Conservation (phyloP, 2,113 vertebrate genomes). For the Ophiodon elongatus region DNA sequence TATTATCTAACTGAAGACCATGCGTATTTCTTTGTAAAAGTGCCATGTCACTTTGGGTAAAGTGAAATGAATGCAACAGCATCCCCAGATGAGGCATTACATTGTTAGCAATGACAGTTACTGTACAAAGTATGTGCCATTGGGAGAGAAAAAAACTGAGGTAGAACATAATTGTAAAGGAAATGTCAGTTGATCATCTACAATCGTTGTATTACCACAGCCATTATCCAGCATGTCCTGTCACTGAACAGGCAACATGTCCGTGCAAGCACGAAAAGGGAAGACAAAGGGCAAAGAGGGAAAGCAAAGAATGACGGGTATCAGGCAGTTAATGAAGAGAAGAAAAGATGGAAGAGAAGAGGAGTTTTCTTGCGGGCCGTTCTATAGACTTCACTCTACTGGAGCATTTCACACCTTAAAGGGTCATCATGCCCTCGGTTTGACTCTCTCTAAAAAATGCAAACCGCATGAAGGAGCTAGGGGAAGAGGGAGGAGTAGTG, state of each 20-base stretch:
- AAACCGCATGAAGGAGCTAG: conserved; percentile 14
- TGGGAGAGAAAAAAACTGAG: conserved; percentile 3
- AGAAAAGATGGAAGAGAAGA: conserved; percentile 37
- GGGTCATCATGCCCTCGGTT: conserved; percentile 54
- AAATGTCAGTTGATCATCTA: conserved; percentile 34
- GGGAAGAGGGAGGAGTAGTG: neutral
- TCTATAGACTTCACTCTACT: conserved; percentile 56
- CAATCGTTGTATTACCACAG: conserved; percentile 33
- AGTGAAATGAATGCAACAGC: conserved; percentile 58
- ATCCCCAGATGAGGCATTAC: conserved; percentile 41
- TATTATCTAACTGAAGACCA: conserved; percentile 54
- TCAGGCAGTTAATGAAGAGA: conserved; percentile 44
- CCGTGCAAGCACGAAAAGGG: conserved; percentile 25
- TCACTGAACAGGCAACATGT: conserved; percentile 38
- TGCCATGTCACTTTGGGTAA: conserved; percentile 38
- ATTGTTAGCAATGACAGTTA: conserved; percentile 46
- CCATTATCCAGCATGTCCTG: conserved; percentile 45
- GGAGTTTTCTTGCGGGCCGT: conserved; percentile 47
- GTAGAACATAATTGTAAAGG: conserved; percentile 30
- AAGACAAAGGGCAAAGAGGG: conserved; percentile 36
- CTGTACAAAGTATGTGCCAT: conserved; percentile 10
- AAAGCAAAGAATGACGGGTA: conserved; percentile 33
- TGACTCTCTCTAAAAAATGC: conserved; percentile 41
- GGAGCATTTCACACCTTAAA: conserved; percentile 55
- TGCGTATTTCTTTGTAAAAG: conserved; percentile 57